Percentiles rank a stretch among this genome's conserved stretches.
Evolutionary conservation across 2,797 vertebrate species (phyloP).

Genomic region (Danio jaintianensis): DNA sequence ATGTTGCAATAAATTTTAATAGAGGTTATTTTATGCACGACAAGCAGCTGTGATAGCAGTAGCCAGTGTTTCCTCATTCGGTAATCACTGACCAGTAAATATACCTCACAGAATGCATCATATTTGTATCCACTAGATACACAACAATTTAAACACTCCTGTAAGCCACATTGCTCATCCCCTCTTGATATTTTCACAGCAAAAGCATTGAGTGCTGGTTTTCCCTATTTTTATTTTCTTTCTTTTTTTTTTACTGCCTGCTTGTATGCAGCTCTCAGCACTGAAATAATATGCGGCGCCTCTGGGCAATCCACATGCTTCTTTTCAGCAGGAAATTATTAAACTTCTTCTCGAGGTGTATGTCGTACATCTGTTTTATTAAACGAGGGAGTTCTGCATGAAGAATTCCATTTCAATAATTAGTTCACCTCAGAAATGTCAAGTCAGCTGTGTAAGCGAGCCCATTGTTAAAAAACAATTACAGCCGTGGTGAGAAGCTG

Average conservation of each 20-base stretch:
- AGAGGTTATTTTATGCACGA: constrained; percentile 43
- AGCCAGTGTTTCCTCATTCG: constrained; percentile 20
- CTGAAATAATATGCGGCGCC: constrained; percentile 52
- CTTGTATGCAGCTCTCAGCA: constrained; percentile 21
- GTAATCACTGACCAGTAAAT: constrained; percentile 36
- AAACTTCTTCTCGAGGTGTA: constrained; percentile 66
- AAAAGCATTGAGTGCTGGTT: constrained; percentile 38
- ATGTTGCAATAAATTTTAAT: constrained; percentile 37
- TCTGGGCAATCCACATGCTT: constrained; percentile 65
- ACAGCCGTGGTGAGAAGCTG: constrained; percentile 63
- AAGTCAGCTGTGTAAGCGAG: constrained; percentile 71
- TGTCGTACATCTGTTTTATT: constrained; percentile 77
- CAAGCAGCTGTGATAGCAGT: constrained; percentile 22
- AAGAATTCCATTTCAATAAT: constrained; percentile 74
- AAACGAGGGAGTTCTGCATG: constrained; percentile 72
- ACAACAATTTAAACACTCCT: neutral
- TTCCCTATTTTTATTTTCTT: constrained; percentile 16
- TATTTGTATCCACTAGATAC: constrained; percentile 2
- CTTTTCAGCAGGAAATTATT: constrained; percentile 62
- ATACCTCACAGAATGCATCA: constrained; percentile 2
- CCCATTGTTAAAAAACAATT: constrained; percentile 76
- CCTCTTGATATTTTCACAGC: constrained; percentile 32
- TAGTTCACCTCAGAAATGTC: constrained; percentile 74
- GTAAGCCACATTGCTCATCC: constrained; percentile 1
- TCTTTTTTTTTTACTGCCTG: constrained; percentile 4